A percentile compares a stretch with the other conserved stretches of the same genome.
Evolutionary conservation across 1,140 invertebrate species (phyloP).

Genomic region (Drosophila lacertosa): DNA sequence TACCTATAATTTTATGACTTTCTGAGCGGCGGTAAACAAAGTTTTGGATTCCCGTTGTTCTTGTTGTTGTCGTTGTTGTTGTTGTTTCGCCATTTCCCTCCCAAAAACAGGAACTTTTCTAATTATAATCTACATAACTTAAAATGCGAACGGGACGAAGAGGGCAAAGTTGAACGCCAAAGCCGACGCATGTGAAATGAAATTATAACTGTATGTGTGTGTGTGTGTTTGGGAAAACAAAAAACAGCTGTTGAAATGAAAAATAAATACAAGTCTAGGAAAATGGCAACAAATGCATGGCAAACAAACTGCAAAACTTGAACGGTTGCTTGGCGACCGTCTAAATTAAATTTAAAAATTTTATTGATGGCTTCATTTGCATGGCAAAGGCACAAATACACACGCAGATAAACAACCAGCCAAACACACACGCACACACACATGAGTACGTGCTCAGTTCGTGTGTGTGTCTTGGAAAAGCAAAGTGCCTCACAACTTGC

Average conservation of each 20-base stretch:
- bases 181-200: slow-evolving; percentile 76
- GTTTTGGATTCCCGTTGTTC: slow-evolving; percentile 13
- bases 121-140: slow-evolving; percentile 83
- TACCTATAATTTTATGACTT: slow-evolving; percentile 83
- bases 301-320: slow-evolving; percentile 45
- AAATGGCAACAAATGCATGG: slow-evolving; percentile 46
- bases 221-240: slow-evolving; percentile 27
- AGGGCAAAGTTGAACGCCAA: slow-evolving; percentile 63
- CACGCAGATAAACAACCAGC: slow-evolving; percentile 10
- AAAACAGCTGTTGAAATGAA: slow-evolving; percentile 69
- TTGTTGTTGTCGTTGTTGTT: slow-evolving; percentile 42
- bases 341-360: slow-evolving; percentile 55
- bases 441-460: slow-evolving; percentile 18
- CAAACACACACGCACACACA: not conserved
- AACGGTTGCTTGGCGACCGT: slow-evolving; percentile 42
- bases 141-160: slow-evolving; percentile 65
- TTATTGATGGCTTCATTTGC: slow-evolving; percentile 77
- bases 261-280: slow-evolving; percentile 51
- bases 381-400: slow-evolving; percentile 43
- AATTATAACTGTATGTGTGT: slow-evolving; percentile 57
- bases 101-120: slow-evolving; percentile 65
- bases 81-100: slow-evolving; percentile 36
- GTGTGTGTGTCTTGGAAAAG: slow-evolving; percentile 13
- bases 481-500: slow-evolving; percentile 56
- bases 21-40: slow-evolving; percentile 46